A percentile compares a stretch with the other conserved stretches of the same genome.
Conservation (phyloP, 1,140 invertebrate species). For the Orchestia grillus region DNA sequence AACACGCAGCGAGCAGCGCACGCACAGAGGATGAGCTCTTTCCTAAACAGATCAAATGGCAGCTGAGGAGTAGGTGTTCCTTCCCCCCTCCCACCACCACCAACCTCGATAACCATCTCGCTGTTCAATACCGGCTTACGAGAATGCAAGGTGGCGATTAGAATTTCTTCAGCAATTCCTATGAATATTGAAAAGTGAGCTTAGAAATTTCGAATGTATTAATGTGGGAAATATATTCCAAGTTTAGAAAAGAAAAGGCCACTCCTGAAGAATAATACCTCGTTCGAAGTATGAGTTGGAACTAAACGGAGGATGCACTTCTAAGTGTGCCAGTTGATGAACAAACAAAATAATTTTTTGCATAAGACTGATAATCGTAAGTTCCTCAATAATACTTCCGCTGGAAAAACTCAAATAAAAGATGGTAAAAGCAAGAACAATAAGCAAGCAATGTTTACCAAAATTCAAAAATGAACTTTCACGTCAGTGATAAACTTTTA, state of each 20-base stretch:
- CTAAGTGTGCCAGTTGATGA: too few relatives aligned
- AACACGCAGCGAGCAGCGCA: not conserved
- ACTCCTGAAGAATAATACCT: not conserved
- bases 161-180: not conserved
- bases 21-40: not conserved
- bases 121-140: not conserved
- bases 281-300: not conserved
- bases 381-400: too few relatives aligned
- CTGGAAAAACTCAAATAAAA: too few relatives aligned
- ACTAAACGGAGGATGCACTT: not conserved
- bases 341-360: too few relatives aligned
- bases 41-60: not conserved
- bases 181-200: not conserved
- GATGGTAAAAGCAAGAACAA: too few relatives aligned
- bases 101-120: not conserved
- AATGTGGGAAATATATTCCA: not conserved
- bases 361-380: too few relatives aligned
- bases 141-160: not conserved
- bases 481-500: too few relatives aligned
- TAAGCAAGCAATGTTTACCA: too few relatives aligned
- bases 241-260: not conserved
- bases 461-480: too few relatives aligned
- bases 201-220: not conserved
- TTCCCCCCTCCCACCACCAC: too few relatives aligned
- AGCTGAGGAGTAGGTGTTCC: not conserved